Conservation (phyloP, 92 coral and sea anemone species). For the Anthopleura xanthogrammica region DNA sequence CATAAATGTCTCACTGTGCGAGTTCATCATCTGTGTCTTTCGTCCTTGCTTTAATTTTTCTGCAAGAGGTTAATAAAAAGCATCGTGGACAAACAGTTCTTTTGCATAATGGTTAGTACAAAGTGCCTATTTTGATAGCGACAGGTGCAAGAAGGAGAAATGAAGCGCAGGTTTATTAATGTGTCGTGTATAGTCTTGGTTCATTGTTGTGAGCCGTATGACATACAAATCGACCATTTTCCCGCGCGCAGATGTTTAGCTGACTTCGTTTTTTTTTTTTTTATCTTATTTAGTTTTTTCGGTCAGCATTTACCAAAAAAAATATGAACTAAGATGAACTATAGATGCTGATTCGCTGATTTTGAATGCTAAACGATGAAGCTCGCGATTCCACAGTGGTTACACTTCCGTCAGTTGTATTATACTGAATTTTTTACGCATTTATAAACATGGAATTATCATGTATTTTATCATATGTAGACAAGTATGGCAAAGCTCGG, state of each 20-base stretch:
- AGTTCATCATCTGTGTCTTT: neutral
- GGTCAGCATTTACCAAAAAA: too few species aligned
- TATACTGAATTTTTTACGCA: too few species aligned
- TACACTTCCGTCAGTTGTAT: too few species aligned
- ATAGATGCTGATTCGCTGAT: too few species aligned
- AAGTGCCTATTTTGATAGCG: neutral
- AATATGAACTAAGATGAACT: too few species aligned
- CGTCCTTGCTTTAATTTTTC: neutral
- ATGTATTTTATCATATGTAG: too few species aligned
- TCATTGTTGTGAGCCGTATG: too few species aligned
- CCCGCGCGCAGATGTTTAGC: neutral
- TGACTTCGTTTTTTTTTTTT: neutral
- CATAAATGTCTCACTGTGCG: neutral
- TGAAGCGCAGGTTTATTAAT: neutral
- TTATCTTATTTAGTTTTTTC: too few species aligned
- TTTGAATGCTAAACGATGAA: too few species aligned
- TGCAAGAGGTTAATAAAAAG: neutral
- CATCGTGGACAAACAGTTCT: neutral
- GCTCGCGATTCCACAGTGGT: too few species aligned
- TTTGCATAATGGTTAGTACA: neutral
- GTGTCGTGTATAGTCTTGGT: neutral
- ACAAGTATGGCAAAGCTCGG: too few species aligned
- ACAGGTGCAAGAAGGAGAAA: neutral
- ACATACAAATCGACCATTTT: neutral
- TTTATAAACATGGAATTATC: too few species aligned